These are phyloP conservation scores for Microplitis mediator DNA, from an alignment of 1,140 invertebrate species.

Conservation along the genomic window DNA sequence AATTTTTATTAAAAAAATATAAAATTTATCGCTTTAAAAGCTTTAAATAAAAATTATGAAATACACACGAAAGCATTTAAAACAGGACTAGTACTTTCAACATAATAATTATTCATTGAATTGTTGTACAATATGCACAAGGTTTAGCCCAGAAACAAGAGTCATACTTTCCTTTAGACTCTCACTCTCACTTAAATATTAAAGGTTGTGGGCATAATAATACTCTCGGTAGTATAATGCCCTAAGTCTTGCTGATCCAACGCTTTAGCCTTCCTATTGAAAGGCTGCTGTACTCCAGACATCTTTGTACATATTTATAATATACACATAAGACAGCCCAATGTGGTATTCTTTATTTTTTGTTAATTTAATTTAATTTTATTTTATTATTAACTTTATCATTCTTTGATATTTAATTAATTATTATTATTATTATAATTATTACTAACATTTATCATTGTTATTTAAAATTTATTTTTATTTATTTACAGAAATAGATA, in stretches of 20 bases:
- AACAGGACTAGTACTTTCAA: conserved; percentile 63
- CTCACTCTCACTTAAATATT: conserved; percentile 63
- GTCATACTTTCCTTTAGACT: conserved; percentile 49
- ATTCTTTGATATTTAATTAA: background rate
- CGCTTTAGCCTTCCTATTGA: conserved; percentile 53
- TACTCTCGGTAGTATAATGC: conserved; percentile 63
- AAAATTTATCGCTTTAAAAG: background rate
- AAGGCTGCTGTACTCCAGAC: conserved; percentile 54
- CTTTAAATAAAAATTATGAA: conserved; percentile 19
- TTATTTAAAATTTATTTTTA: background rate
- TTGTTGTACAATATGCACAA: conserved; percentile 60
- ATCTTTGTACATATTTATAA: conserved; percentile 46
- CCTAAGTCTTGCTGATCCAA: conserved; percentile 64
- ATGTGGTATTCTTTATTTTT: conserved; percentile 11
- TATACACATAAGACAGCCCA: conserved; percentile 33
- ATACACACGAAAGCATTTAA: conserved; percentile 55
- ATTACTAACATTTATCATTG: background rate
- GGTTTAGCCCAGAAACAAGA: conserved; percentile 62
- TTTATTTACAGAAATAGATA: conserved; percentile 9
- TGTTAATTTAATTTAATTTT: background rate
- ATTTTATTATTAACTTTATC: background rate
- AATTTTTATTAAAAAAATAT: too few relatives aligned
- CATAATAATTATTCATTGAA: conserved; percentile 46
- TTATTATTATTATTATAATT: background rate
- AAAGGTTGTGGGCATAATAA: conserved; percentile 62